Evolutionary conservation across 2,888 invertebrate genomes (phyloP).

Genomic region (Mimas tiliae): DNA sequence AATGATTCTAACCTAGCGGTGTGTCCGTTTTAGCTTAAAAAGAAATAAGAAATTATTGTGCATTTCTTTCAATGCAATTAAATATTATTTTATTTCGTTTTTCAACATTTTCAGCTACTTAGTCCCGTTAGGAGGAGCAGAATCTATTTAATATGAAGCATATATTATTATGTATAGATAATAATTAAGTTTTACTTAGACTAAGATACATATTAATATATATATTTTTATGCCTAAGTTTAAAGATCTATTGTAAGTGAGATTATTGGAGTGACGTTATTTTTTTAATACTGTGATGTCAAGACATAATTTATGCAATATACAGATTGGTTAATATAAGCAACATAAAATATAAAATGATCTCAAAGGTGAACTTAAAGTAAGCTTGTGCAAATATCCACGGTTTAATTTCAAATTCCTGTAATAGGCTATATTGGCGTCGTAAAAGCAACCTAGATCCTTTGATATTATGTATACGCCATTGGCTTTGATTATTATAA

Average conservation of each 20-base stretch:
- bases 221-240: constrained; percentile 45
- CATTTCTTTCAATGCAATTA: no score
- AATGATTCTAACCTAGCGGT: no score
- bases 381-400: not conserved
- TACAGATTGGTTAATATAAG: constrained; percentile 20
- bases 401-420: not conserved
- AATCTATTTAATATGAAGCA: not conserved
- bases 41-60: no score
- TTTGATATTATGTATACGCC: no score
- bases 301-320: constrained; percentile 39
- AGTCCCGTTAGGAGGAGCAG: not conserved
- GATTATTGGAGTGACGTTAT: constrained; percentile 75
- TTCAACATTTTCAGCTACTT: not conserved
- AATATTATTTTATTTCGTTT: no score
- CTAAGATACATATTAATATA: constrained; percentile 10
- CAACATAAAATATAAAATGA: constrained; percentile 49
- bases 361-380: constrained; percentile 55
- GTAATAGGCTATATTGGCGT: not conserved
- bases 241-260: constrained; percentile 67
- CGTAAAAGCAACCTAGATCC: constrained; percentile 29
- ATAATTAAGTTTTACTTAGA: constrained; percentile 10
- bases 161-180: not conserved
- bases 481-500: no score
- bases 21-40: no score
- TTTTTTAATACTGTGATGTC: constrained; percentile 63